Base-by-base conservation (phyloP, 2,113 vertebrate genomes). In the Egretta garzetta region DNA sequence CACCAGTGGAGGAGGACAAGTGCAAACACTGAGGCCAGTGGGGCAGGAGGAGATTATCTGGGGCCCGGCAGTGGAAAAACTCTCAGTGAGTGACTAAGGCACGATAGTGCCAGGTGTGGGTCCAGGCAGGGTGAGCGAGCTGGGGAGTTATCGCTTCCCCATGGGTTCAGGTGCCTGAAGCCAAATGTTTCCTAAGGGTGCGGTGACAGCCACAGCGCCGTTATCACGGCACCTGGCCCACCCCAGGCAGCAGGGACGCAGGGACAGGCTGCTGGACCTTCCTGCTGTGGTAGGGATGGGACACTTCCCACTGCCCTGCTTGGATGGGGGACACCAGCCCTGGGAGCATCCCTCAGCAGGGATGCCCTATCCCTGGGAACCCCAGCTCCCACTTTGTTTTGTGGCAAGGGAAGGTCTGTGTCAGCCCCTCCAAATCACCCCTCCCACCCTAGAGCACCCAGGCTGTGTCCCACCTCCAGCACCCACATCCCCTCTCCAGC, bases 171-270 rank as follows among this genome's bases (percentile, higher is more conserved):
- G 95, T 93, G 95, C 94, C 95, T 93, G 74, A 95, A 96, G 95
- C 93, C 91, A 96, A 97, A 97, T 97, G 97, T 97, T 97, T 97
- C 96, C 96, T 93, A 90, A 97, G 94, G 97, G 97, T 88, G 97
- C 62, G 95, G 97, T 97, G 87, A 95, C 77, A 91, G 83, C 82
- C 95, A 92, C 90, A 86, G 88, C 86, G 81, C 95, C 88, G 83
- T 74, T 96, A 97, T 94, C 96, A 17, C 2, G 39, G 91, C 10
- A 24, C 91, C 91, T 95, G 94, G 82, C 94, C 92, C 85, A 96
- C 96, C 93, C 85, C 19, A 9, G 53, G 79, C 0, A 1, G 45
- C 5, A 1, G 12, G 21, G 67, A 75, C 3, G 1, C 0, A 0
- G 27, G 45, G 47, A 37, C 41, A 1, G 4, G 35, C 6, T 43